Conservation (phyloP, 2,888 invertebrate species). For the Candidula unifasciata region DNA sequence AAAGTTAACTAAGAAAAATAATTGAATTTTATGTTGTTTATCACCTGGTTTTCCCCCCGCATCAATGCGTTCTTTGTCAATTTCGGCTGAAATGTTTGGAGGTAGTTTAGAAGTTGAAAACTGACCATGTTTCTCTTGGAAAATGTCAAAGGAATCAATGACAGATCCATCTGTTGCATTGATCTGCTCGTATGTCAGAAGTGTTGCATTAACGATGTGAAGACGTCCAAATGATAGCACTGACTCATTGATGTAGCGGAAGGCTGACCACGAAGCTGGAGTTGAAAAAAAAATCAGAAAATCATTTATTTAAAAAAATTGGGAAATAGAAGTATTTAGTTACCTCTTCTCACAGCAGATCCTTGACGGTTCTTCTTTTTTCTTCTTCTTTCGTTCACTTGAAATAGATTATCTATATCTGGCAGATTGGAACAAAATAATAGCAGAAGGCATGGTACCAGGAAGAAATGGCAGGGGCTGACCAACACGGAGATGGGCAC, state of each 20-base stretch:
- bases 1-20: not conserved
- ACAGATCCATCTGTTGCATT: slow-evolving; percentile 42
- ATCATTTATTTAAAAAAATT: not conserved
- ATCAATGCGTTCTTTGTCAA: slow-evolving; percentile 44
- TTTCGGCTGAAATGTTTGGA: slow-evolving; percentile 45
- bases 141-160: slow-evolving; percentile 65
- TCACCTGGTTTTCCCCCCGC: slow-evolving; percentile 51
- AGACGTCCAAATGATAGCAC: slow-evolving; percentile 56
- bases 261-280: slow-evolving; percentile 43
- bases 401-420: too few relatives aligned
- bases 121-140: slow-evolving; percentile 64
- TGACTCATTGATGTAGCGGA: slow-evolving; percentile 34
- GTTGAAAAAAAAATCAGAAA: not conserved
- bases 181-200: slow-evolving; percentile 65
- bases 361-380: too few relatives aligned
- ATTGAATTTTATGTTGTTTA: not conserved
- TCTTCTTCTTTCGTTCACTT: too few relatives aligned
- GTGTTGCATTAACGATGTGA: slow-evolving; percentile 62
- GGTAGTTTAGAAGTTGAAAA: slow-evolving; percentile 56
- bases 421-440: too few relatives aligned
- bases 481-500: too few relatives aligned
- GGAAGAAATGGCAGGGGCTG: too few relatives aligned
- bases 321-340: not conserved
- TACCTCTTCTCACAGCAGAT: too few relatives aligned
- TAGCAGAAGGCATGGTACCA: too few relatives aligned